These are phyloP conservation scores for Salminus brasiliensis DNA, from an alignment of 2,113 vertebrate species.

Conservation along the genomic window DNA sequence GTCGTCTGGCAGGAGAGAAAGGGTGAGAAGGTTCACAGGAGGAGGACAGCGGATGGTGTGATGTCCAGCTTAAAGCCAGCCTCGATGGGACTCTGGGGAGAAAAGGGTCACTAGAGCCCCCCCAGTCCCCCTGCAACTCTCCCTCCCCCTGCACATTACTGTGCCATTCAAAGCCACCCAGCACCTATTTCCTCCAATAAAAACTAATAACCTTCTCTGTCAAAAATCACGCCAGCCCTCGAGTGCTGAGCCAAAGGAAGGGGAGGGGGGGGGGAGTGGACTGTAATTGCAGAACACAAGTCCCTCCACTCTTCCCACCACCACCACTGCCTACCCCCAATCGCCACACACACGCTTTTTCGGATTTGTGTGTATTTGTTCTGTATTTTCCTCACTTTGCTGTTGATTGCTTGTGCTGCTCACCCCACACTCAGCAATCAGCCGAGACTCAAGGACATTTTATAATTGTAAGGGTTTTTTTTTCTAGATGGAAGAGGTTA, in stretches of 20 bases:
- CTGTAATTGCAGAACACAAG: conserved; percentile 78
- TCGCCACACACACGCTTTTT: conserved; percentile 69
- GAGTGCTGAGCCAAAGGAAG: conserved; percentile 70
- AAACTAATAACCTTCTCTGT: conserved; percentile 83
- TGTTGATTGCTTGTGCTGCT: conserved; percentile 76
- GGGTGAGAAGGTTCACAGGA: conserved; percentile 5
- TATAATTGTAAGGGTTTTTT: conserved; percentile 72
- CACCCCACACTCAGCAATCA: conserved; percentile 78
- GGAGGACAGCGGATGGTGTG: conserved; percentile 60
- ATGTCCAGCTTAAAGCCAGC: conserved; percentile 48
- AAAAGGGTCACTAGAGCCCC: conserved; percentile 68
- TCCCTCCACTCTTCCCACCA: conserved; percentile 53
- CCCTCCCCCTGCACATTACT: conserved; percentile 65
- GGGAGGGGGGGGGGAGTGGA: conserved; percentile 59
- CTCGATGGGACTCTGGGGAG: conserved; percentile 72
- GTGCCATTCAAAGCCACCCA: conserved; percentile 81
- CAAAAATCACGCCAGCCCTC: conserved; percentile 76
- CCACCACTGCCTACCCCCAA: conserved; percentile 52
- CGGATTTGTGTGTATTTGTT: conserved; percentile 55
- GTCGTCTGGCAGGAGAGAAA: conserved; percentile 46
- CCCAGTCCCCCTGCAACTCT: conserved; percentile 33
- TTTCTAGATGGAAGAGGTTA: neutral
- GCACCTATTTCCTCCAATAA: conserved; percentile 85
- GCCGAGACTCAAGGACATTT: conserved; percentile 78
- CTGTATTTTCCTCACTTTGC: conserved; percentile 60